Percentiles rank a stretch among this genome's conserved stretches.
phyloP scores from a whole-genome alignment of 2,888 invertebrate genomes.

The Apamea anceps region DNA sequence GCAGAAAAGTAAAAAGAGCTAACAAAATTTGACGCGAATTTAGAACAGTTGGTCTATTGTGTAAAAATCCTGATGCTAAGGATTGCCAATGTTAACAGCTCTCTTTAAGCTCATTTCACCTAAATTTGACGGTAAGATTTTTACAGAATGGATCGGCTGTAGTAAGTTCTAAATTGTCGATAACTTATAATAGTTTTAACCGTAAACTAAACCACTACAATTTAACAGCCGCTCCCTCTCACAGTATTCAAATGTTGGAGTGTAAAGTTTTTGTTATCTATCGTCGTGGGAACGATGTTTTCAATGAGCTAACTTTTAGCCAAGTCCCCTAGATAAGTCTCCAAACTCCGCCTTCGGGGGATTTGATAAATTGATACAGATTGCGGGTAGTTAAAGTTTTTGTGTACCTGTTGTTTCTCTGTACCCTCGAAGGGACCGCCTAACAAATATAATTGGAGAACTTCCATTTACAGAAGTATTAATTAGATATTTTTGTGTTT shows the following conservation, averaged over 20 bases:
- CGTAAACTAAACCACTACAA: neutral
- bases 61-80: neutral
- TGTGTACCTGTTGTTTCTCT: conserved; percentile 62
- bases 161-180: neutral
- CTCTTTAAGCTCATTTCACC: neutral
- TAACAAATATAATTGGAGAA: conserved; percentile 60
- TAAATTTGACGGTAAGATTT: neutral
- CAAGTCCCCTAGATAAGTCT: conserved; percentile 69
- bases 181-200: neutral
- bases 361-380: conserved; percentile 78
- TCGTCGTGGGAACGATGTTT: conserved; percentile 65
- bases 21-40: too few relatives aligned
- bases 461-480: conserved; percentile 63
- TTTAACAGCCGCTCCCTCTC: neutral
- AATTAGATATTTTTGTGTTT: conserved; percentile 61
- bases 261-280: conserved; percentile 54
- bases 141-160: neutral
- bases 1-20: too few relatives aligned
- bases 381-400: conserved; percentile 72
- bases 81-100: neutral
- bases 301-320: conserved; percentile 72
- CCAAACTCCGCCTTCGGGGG: conserved; percentile 62
- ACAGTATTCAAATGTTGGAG: conserved; percentile 42
- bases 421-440: conserved; percentile 23
- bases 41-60: neutral